Conservation (phyloP, 2,797 vertebrate genomes). For the Sebastolobus altivelis region DNA sequence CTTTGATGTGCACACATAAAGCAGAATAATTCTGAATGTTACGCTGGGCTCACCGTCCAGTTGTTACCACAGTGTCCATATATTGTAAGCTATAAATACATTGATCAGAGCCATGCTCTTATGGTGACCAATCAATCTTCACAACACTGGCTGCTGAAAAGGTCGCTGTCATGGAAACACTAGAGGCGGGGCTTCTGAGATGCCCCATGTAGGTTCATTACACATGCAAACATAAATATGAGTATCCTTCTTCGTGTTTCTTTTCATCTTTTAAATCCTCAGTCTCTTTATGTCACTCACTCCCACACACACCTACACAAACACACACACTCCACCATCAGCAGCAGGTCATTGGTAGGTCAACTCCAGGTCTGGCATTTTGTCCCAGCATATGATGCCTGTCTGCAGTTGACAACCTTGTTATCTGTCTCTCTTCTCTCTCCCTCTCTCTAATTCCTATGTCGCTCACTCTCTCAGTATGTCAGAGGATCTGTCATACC, state of each 20-base stretch:
- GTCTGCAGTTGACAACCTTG: constrained; percentile 49
- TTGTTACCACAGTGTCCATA: not conserved
- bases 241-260: not conserved
- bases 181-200: not conserved
- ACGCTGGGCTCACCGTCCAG: not conserved
- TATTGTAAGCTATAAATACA: constrained; percentile 20
- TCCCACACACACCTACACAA: not conserved
- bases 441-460: constrained; percentile 22
- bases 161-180: constrained; percentile 22
- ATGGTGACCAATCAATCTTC: constrained; percentile 34
- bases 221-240: not conserved
- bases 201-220: not conserved
- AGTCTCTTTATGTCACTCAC: not conserved
- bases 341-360: constrained; percentile 63
- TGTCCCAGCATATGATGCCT: constrained; percentile 58
- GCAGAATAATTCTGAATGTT: not conserved
- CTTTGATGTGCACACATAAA: not conserved
- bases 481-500: constrained; percentile 48
- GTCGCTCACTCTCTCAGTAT: constrained; percentile 24
- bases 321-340: constrained; percentile 22
- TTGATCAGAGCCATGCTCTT: constrained; percentile 7
- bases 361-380: constrained; percentile 49
- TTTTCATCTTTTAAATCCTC: not conserved
- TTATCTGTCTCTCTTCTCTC: constrained; percentile 39
- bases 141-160: constrained; percentile 6